Base-by-base conservation (phyloP, 2,888 invertebrate species). In the Acronicta aceris region DNA sequence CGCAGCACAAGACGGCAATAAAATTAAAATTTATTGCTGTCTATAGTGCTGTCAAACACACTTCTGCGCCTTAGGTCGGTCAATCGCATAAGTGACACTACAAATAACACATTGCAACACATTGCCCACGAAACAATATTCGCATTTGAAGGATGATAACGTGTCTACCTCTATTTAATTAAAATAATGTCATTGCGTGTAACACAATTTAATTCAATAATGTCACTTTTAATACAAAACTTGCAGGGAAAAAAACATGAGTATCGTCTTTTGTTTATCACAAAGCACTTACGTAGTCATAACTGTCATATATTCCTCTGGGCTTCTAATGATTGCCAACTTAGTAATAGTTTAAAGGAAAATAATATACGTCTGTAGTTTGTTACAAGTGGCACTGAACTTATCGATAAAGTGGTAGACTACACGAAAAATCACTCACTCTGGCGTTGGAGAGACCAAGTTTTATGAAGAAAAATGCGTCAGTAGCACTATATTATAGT, bases 391-490 rank as follows among this genome's bases (percentile, higher is more conserved):
- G 33, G 17, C 36, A 38, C 41, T 52, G 47, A 72, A 78, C 67
- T 70, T 71, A 66, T 64, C 53, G 52, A 64, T 61, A 56, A 36
- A 53, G 62, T 43, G 36, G 55, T 59, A 65, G 61, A 71, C 64
- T 69, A 83, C 84, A 84, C 52, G 83, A 75, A 78, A 84, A 84
- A 72, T 83, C 81, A 82, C 81, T 82, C 73, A 69, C 79, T 67
- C 65, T 75, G 75, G 78, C 74, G 72, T 62, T 59, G 42, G 47
- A 64, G 55, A 65, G 62, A 69, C 59, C 52, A 73, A 78, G 52
- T 77, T 78, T 76, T 62, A 59, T 65, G 75, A 72, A 76, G 66
- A 73, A 30, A 65, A 50, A 65, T 33, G 27, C 47, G 46, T 40
- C 69, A 53, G 49, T 33, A 42, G 12, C 17, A 53, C 49, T 21